Evolutionary conservation across 2,888 invertebrate species (phyloP), one percentile per base, ranked within the genome.

Genomic region (Imbricaverruca yamaguchii): DNA sequence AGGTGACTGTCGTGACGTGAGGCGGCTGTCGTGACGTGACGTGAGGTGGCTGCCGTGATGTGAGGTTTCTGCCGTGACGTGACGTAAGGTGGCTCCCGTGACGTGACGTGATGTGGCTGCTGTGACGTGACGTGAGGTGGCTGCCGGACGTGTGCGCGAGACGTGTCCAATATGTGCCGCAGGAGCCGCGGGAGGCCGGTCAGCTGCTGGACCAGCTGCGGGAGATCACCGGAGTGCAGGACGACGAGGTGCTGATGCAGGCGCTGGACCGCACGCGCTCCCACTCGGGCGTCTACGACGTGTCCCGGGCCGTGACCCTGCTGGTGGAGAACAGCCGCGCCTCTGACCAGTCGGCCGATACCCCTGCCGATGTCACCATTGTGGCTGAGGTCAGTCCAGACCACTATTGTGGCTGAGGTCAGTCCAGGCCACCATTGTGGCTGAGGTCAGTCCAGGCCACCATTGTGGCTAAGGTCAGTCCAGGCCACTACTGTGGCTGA

Each of bases 121-220:
- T 4, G 39, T 39, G 39, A 39, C 39, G 39, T 39, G 39, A 39
- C 59, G 11, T 59, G 59, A 59, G 12, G 11, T 11, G 15, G 12
- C 15, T 59, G 15, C 59, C 1, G 59, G 12, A 15, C 11, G 11
- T 15, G 59, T 59, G 59, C 59, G 11, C 59, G 15, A 11, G 11
- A 59, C 11, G 59, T 59, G 59, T 4, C 39, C 39, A 1, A 7
- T 59, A 13, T 11, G 12, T 11, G 15, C 59, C 59, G 18, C 74
- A 74, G 74, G 74, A 79, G 23, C 39, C 74, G 39, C 56, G 23
- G 18, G 57, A 57, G 57, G 57, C 79, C 4, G n/a, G 39, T 13
- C 79, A 79, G 56, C n/a, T 79, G 79, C 56, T 79, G 25, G 79
- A 79, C 56, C 59, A 57, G 56, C 59, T 79, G 79, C 79, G 79